A percentile compares a stretch with the other conserved stretches of the same genome.
Evolutionary conservation across 2,888 invertebrate genomes (phyloP).

Genomic region (Ochropleura plecta): DNA sequence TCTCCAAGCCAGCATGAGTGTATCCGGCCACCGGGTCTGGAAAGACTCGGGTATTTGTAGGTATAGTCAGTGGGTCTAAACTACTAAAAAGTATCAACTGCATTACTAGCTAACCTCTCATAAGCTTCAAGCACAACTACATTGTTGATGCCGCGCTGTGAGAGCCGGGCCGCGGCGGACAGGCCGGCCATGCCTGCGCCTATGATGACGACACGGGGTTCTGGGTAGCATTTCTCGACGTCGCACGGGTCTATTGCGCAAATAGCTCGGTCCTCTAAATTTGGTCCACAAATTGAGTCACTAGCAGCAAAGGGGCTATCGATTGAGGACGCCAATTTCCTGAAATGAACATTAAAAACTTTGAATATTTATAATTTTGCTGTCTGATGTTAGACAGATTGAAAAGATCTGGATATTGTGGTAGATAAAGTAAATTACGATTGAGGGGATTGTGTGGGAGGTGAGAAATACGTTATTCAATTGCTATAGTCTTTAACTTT

Average conservation of each 20-base stretch:
- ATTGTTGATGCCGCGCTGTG: constrained; percentile 93
- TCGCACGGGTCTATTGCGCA: constrained; percentile 81
- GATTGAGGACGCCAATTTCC: constrained; percentile 62
- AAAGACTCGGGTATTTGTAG: constrained; percentile 59
- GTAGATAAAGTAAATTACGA: background rate
- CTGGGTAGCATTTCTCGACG: constrained; percentile 77
- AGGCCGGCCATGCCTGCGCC: constrained; percentile 96
- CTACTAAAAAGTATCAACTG: background rate
- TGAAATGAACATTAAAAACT: constrained; percentile 51
- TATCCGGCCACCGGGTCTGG: constrained; percentile 94
- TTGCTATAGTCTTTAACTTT: background rate
- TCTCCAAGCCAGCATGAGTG: constrained; percentile 95
- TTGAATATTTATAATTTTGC: background rate
- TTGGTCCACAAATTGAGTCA: constrained; percentile 76
- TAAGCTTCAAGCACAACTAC: constrained; percentile 94
- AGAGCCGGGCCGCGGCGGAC: constrained; percentile 93
- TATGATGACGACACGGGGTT: constrained; percentile 93
- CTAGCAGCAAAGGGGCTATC: constrained; percentile 70
- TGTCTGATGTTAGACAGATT: background rate
- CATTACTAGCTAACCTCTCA: constrained; percentile 89
- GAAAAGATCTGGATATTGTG: background rate
- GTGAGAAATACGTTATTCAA: background rate
- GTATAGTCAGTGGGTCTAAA: background rate
- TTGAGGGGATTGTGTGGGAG: background rate
- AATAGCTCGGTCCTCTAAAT: constrained; percentile 80